A percentile compares a stretch with the other conserved stretches of the same genome.
Conservation (phyloP, 2,113 vertebrate species). For the Neolamprologus caudopunctatus region DNA sequence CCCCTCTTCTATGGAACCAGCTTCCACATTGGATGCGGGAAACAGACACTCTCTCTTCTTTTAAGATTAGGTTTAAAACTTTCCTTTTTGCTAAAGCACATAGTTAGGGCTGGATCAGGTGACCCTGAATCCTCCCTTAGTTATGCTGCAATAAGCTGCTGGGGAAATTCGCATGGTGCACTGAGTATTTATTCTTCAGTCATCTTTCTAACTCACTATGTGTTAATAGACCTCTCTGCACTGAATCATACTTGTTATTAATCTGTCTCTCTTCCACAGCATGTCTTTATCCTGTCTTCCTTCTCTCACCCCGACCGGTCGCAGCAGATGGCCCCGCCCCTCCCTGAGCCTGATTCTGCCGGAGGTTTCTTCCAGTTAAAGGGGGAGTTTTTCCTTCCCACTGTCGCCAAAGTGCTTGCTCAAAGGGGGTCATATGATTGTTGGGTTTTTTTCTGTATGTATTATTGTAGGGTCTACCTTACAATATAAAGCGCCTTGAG, state of each 20-base stretch:
- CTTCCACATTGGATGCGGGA: not conserved
- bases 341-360: not conserved
- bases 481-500: not conserved
- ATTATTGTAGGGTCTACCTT: not conserved
- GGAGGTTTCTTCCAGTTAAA: fast-evolving
- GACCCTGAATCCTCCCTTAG: not conserved
- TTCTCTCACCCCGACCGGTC: too few species aligned
- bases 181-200: not conserved
- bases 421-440: not conserved
- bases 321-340: not conserved
- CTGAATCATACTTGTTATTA: not conserved
- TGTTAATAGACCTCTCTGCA: not conserved
- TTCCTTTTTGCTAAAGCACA: not conserved
- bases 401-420: not conserved
- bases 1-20: not conserved
- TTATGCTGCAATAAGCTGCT: not conserved
- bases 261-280: not conserved
- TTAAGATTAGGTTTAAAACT: not conserved
- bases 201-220: not conserved
- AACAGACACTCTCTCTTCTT: not conserved
- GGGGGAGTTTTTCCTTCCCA: not conserved
- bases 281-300: not conserved
- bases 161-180: not conserved
- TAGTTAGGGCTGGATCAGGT: not conserved
- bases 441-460: not conserved